Percentiles rank a stretch among this genome's conserved stretches.
Evolutionary conservation across 2,797 vertebrate species (phyloP).

Genomic region (Gambusia yucatana): DNA sequence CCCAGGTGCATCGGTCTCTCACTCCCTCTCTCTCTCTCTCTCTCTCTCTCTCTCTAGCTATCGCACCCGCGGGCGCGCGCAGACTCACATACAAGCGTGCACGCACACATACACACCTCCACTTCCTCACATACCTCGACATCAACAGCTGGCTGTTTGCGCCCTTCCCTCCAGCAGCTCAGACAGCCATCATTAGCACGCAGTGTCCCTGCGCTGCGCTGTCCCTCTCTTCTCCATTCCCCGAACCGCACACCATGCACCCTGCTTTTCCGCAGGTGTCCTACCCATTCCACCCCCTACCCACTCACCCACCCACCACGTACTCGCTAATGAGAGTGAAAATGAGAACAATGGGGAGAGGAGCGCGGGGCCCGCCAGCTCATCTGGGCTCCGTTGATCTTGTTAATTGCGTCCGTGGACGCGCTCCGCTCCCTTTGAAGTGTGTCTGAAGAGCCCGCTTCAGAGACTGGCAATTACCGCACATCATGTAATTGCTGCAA

Average conservation of each 20-base stretch:
- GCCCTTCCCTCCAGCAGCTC: slow-evolving; percentile 61
- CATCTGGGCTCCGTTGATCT: slow-evolving; percentile 82
- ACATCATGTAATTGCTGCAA: slow-evolving; percentile 84
- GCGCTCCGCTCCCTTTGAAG: slow-evolving; percentile 83
- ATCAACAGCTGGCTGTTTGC: slow-evolving; percentile 68
- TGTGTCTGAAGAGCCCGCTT: slow-evolving; percentile 84
- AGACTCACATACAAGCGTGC: not conserved
- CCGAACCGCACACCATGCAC: slow-evolving; percentile 28
- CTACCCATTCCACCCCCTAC: slow-evolving; percentile 40
- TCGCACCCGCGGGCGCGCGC: not conserved
- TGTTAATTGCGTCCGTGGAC: slow-evolving; percentile 85
- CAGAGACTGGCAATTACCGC: slow-evolving; percentile 86
- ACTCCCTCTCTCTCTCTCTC: slow-evolving; percentile 8
- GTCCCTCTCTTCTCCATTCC: slow-evolving; percentile 46
- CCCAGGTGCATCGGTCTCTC: slow-evolving; percentile 71
- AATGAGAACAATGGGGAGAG: slow-evolving; percentile 81
- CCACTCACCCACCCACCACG: slow-evolving; percentile 51
- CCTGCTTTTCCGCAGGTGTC: slow-evolving; percentile 74
- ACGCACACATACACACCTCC: slow-evolving; percentile 43
- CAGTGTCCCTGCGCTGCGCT: slow-evolving; percentile 56
- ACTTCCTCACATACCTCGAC: slow-evolving; percentile 66
- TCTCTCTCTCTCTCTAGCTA: slow-evolving; percentile 11
- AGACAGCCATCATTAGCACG: slow-evolving; percentile 77
- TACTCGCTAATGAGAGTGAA: slow-evolving; percentile 77
- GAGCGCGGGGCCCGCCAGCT: slow-evolving; percentile 72